These are phyloP conservation scores for Tipula vernalis DNA, from an alignment of 2,888 invertebrate species.

Conservation along the genomic window DNA sequence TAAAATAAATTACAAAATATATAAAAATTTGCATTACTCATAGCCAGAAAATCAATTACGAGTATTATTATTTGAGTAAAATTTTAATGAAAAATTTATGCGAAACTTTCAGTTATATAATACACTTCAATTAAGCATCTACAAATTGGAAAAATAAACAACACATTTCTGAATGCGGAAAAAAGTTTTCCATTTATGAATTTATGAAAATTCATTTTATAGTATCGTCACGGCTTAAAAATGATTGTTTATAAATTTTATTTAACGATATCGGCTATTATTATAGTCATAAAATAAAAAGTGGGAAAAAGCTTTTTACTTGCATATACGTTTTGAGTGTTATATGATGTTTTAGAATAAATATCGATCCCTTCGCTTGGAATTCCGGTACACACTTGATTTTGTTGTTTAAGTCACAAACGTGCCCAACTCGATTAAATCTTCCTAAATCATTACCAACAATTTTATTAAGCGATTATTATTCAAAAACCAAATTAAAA, in stretches of 20 bases:
- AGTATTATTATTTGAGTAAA: not conserved
- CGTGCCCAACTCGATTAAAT: not conserved
- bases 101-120: not conserved
- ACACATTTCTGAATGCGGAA: not conserved
- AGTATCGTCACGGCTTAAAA: not conserved
- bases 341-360: not conserved
- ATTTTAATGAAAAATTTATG: not conserved
- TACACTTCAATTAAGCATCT: not conserved
- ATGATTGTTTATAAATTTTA: not conserved
- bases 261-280: not conserved
- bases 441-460: not conserved
- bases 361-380: not conserved
- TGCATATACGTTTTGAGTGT: too few species aligned
- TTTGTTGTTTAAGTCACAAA: not conserved
- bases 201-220: not conserved
- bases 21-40: too few species aligned
- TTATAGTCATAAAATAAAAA: not conserved
- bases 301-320: not conserved
- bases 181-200: not conserved
- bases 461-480: not conserved
- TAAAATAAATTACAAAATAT: too few species aligned
- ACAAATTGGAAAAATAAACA: not conserved
- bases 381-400: too few species aligned
- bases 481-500: not conserved
- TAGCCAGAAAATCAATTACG: too few species aligned